Evolutionary conservation across 1,140 invertebrate species (phyloP).

Genomic region (Pseudoatta argentina): DNA sequence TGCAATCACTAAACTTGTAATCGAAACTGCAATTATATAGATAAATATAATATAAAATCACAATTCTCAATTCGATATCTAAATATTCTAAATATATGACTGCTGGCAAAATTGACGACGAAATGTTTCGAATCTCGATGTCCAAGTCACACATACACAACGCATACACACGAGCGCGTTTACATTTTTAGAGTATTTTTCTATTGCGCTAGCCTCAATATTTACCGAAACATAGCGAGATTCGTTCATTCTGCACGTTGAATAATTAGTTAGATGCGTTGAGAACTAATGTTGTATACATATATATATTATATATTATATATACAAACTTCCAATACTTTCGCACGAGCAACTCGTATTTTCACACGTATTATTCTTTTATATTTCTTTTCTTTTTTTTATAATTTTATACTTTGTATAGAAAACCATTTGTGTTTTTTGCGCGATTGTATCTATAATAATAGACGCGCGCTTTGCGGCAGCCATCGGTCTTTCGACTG

Average conservation of each 20-base stretch:
- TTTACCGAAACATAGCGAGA: slow-evolving; percentile 42
- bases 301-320: slow-evolving; percentile 35
- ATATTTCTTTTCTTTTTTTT: slow-evolving; percentile 66
- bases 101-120: background rate
- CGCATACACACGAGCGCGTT: slow-evolving; percentile 55
- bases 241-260: slow-evolving; percentile 26
- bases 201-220: slow-evolving; percentile 72
- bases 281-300: slow-evolving; percentile 36
- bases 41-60: background rate
- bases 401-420: slow-evolving; percentile 66
- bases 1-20: slow-evolving; percentile 5
- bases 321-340: slow-evolving; percentile 71
- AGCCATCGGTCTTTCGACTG: slow-evolving; percentile 45
- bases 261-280: slow-evolving; percentile 56
- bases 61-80: background rate
- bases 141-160: slow-evolving; percentile 73
- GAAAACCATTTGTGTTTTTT: slow-evolving; percentile 36
- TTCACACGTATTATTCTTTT: slow-evolving; percentile 71
- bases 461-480: slow-evolving; percentile 27
- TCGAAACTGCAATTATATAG: slow-evolving; percentile 8
- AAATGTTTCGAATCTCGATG: slow-evolving; percentile 61
- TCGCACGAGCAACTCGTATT: slow-evolving; percentile 59
- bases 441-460: slow-evolving; percentile 17
- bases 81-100: background rate
- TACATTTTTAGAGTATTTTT: slow-evolving; percentile 78